Evolutionary conservation across 2,888 invertebrate genomes (phyloP), one percentile per base, ranked within the genome.

Genomic region (Synanthedon vespiformis): DNA sequence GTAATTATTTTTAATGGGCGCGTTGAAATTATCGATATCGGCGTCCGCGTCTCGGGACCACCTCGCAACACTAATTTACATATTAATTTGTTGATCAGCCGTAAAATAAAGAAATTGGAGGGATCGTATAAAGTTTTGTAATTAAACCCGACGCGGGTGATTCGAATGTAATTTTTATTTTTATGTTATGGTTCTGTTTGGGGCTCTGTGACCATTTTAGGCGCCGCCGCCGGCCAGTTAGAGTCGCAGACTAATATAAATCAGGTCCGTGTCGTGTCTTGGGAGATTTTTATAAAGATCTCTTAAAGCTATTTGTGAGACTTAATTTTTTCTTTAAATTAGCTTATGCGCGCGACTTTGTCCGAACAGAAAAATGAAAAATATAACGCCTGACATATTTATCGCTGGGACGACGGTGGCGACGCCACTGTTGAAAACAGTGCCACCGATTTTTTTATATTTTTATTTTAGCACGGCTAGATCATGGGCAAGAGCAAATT

Each of bases 91-190:
- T 80, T 84, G 79, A 77, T 72, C 74, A 72, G 72, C 78, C 75
- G 80, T 85, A 79, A 85, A 85, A 85, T 85, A 81, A 85, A 86
- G 84, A 84, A 84, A 85, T 85, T 78, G 79, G 75, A 77, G 68
- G 75, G 50, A 64, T 63, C 68, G 65, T 72, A 77, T 78, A 78
- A 78, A 76, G 72, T 61, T 58, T 55, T 61, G 70, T 80, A 81
- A 82, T 83, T 80, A 82, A 84, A 74, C 59, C 67, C 70, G 72
- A 74, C 74, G 73, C 70, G 63, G 56, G 65, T 68, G 69, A 68
- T 74, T 75, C 71, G 71, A 70, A 72, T 70, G 73, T 81, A 77
- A 78, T 77, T 79, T 53, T 77, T 72, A 72, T 79, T 80, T 80
- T 79, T 75, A 79, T 77, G 74, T 66, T 67, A 65, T 69, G 67